Conservation (phyloP, 2,113 vertebrate species). For the Erythrocebus patas region DNA sequence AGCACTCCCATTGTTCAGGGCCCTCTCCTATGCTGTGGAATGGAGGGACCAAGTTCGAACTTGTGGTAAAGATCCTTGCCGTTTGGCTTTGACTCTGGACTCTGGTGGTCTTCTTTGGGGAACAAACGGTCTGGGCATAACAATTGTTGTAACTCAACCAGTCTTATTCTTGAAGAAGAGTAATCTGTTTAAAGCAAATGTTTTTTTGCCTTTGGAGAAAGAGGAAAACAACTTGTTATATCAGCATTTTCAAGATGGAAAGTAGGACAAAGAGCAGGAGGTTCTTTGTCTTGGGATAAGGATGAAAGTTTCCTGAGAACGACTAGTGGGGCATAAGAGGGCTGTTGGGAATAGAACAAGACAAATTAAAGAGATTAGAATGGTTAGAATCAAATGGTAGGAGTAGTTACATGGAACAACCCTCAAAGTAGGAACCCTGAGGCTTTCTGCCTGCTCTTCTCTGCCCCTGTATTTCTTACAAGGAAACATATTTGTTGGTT, state of each 20-base stretch:
- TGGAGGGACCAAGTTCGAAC: too few species aligned
- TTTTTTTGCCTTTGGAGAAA: background rate
- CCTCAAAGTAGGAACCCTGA: background rate
- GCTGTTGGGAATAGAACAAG: background rate
- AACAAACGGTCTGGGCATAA: too few species aligned
- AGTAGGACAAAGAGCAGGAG: background rate
- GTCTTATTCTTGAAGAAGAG: background rate
- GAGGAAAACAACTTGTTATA: background rate
- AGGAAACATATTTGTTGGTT: background rate
- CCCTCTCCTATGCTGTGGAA: too few species aligned
- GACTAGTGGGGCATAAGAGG: background rate
- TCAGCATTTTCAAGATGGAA: background rate
- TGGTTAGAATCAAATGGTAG: background rate
- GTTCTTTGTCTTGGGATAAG: background rate
- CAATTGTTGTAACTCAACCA: background rate
- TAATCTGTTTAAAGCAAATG: background rate
- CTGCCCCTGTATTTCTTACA: background rate
- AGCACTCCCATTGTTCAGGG: too few species aligned
- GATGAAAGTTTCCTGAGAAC: background rate
- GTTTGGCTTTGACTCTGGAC: too few species aligned
- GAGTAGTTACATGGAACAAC: background rate
- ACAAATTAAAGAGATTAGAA: background rate
- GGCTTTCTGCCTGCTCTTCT: background rate
- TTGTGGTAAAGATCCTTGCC: too few species aligned
- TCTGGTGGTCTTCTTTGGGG: too few species aligned